Evolutionary conservation across 2,797 vertebrate genomes (phyloP), one percentile per base, ranked within the genome.

Genomic region (Ceyx erithaca): DNA sequence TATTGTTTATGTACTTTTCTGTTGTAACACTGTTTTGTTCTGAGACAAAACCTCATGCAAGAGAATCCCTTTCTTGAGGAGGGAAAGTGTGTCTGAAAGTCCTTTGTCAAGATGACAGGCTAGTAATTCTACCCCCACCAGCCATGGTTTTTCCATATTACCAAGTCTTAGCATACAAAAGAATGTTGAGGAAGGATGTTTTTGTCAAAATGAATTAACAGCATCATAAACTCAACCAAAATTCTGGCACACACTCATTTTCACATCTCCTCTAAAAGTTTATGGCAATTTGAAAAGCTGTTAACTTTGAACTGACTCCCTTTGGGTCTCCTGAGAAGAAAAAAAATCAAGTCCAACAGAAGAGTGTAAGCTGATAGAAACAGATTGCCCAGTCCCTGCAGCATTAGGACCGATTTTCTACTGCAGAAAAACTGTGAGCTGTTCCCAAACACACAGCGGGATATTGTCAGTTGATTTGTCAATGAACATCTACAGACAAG

Each of bases 21-120:
- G 8, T 66, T 79, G 7, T 48, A 81, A 73, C n/a, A 10, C 1
- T 58, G 19, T 77, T 82, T 69, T 66, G 12, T 73, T 85, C 18
- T 75, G 76, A 90, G 57, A 54, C 26, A 73, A 81, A 72, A 77
- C 4, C 3, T 72, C 10, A 4, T 52, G 55, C 51, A 89, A 40
- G 4, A 75, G 41, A 82, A 49, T 63, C n/a, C 52, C 54, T 91
- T 95, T 94, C 61, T 88, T 21, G 12, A 91, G 52, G 30, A 86
- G 52, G 33, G 9, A 80, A 72, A 1, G 7, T 1, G 6, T 87
- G 93, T 69, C 57, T 20, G 46, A 41, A 94, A 86, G 63, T 78
- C 46, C 28, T 92, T 95, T 78, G 73, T 93, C 89, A 80, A 83
- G 51, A 48, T 79, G 78, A 64, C 71, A 80, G 33, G 26, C 26